Evolutionary conservation across 1,140 invertebrate species (phyloP).

Genomic region (Nasonia giraulti): DNA sequence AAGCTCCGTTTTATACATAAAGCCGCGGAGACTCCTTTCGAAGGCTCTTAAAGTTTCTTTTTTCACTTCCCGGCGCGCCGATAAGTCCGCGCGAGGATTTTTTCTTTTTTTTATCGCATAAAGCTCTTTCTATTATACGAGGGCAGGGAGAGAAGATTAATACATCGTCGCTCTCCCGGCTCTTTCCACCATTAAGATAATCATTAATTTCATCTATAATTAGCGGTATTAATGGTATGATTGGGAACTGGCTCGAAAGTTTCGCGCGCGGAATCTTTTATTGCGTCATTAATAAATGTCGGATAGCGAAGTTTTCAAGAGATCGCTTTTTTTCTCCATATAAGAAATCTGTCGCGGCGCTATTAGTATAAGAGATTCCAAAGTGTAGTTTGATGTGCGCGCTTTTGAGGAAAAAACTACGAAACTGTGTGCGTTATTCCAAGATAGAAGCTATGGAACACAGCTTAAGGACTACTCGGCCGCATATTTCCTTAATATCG

Average conservation of each 20-base stretch:
- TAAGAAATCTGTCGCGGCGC: not conserved
- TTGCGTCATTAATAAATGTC: not conserved
- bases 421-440: not conserved
- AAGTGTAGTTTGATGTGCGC: not conserved
- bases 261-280: not conserved
- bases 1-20: not conserved
- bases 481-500: not conserved
- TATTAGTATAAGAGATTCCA: not conserved
- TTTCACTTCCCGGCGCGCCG: not conserved
- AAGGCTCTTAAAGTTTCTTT: conserved; percentile 6
- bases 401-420: not conserved
- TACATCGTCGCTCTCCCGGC: not conserved
- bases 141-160: not conserved
- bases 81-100: not conserved
- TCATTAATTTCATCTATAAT: conserved; percentile 13
- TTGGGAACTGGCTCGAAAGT: not conserved
- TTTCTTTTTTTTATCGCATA: not conserved
- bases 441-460: not conserved
- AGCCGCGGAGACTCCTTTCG: not conserved
- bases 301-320: too few relatives aligned
- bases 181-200: conserved; percentile 8
- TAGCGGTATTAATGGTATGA: not conserved
- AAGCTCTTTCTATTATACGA: not conserved
- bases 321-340: too few relatives aligned
- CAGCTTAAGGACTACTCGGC: not conserved